Base-by-base conservation (phyloP, 2,113 vertebrate genomes). In the Lonchura striata region DNA sequence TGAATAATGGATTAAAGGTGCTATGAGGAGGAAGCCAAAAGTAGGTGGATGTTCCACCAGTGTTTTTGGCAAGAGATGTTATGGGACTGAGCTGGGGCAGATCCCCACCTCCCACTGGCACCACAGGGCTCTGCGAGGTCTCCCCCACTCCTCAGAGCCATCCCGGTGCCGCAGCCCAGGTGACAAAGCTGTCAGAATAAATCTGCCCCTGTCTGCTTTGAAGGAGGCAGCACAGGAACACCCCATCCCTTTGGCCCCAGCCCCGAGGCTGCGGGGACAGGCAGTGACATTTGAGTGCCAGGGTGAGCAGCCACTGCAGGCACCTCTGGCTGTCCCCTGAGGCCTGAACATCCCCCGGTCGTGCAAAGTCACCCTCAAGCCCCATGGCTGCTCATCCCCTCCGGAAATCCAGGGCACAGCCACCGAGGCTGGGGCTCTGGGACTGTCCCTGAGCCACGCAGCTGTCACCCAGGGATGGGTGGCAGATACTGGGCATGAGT, bases 1-100 rank as follows among this genome's bases (percentile, higher is more conserved):
- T 5, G 35, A 39, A 10, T n/a, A n/a, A n/a, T n/a, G n/a, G n/a
- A n/a, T 14, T 10, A 23, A 56, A 16, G 1, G 0, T n/a, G 47
- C 33, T 47, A 3, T 0, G 15, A 47, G 27, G 33, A 76, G 41
- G 27, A 63, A 59, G 19, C 4, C 1, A 31, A 9, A n/a, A 76
- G 18, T 7, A 12, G 28, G 68, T 0, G 23, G 14, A 3, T 2
- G 1, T 69, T 10, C 30, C 59, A 15, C 18, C 1, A 18, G 30
- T 33, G 39, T 4, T 86, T 47, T 14, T 6, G 9, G 80, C 13
- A 9, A 3, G 11, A 16, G 52, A 11, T 0, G 5, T 27, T 30
- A 33, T 16, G 47, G 42, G 65, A 17, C 3, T 22, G 56, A 11
- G 11, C 13, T 2, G 42, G 14, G 14, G 20, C 46, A 20, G 23